phyloP scores from a whole-genome alignment of 2,888 invertebrate species.

The Xanthorhoe spadicearia region DNA sequence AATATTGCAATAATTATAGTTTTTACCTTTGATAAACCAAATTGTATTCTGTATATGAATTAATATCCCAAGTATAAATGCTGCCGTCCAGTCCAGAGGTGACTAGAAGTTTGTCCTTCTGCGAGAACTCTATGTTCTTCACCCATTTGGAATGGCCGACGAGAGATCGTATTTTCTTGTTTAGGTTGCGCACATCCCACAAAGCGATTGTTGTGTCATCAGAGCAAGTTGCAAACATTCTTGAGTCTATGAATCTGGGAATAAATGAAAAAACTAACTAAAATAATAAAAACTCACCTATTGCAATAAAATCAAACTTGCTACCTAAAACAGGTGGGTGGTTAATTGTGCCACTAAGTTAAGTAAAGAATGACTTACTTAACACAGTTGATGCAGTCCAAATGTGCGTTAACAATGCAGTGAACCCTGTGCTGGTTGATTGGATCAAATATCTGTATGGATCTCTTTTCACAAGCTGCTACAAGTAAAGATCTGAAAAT shows the following conservation, averaged over 20 bases:
- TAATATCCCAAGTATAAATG: constrained; percentile 97
- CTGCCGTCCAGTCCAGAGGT: constrained; percentile 97
- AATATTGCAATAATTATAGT: background rate
- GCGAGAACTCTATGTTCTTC: constrained; percentile 97
- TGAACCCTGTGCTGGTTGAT: constrained; percentile 90
- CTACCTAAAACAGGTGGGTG: background rate
- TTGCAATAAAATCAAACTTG: too few relatives aligned
- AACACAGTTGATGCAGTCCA: constrained; percentile 96
- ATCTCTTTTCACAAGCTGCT: constrained; percentile 96
- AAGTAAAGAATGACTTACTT: constrained; percentile 87
- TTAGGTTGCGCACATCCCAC: constrained; percentile 96
- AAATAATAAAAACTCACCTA: background rate
- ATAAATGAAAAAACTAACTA: background rate
- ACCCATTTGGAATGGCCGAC: constrained; percentile 97
- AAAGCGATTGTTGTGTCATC: constrained; percentile 96
- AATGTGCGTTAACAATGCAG: constrained; percentile 92
- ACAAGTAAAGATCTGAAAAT: constrained; percentile 90
- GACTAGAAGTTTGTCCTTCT: constrained; percentile 92
- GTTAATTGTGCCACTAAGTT: too few relatives aligned
- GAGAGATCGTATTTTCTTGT: constrained; percentile 89
- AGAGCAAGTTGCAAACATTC: constrained; percentile 96
- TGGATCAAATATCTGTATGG: constrained; percentile 94
- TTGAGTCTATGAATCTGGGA: constrained; percentile 92
- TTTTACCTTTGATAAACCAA: constrained; percentile 86
- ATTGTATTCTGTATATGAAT: constrained; percentile 91